phyloP scores from a whole-genome alignment of 1,140 invertebrate genomes.

The Brachionus asplanchnoidis region DNA sequence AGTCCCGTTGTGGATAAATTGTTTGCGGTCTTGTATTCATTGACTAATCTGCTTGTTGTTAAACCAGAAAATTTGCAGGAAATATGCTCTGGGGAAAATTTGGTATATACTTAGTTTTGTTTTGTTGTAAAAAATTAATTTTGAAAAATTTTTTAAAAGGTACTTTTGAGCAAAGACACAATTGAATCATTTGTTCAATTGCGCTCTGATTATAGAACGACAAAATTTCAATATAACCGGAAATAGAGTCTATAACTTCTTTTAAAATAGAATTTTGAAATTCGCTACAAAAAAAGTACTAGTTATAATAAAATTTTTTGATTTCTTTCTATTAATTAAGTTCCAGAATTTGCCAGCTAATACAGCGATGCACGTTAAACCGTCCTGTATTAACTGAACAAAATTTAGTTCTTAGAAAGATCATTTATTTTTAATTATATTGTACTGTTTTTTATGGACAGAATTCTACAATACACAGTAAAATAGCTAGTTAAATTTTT shows the following conservation, averaged over 20 bases:
- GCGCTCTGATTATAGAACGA: slow-evolving; percentile 69
- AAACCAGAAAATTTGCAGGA: slow-evolving; percentile 92
- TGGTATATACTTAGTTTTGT: slow-evolving; percentile 62
- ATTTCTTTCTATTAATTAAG: neutral
- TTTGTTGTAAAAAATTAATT: neutral
- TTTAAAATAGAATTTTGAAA: no score
- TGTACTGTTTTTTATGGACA: no score
- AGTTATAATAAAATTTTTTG: neutral
- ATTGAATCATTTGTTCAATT: slow-evolving; percentile 86
- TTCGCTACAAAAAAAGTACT: no score
- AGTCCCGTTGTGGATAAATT: slow-evolving; percentile 73
- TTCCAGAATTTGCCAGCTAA: no score
- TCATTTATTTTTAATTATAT: no score
- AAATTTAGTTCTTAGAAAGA: no score
- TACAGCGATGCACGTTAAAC: no score
- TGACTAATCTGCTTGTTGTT: slow-evolving; percentile 89
- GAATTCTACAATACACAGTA: no score
- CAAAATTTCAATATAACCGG: slow-evolving; percentile 5
- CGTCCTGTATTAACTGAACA: no score
- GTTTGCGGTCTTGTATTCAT: slow-evolving; percentile 87
- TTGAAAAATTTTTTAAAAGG: slow-evolving; percentile 61
- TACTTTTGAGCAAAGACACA: slow-evolving; percentile 75
- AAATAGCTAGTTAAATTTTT: neutral
- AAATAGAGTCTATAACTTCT: neutral
- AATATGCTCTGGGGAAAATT: slow-evolving; percentile 83